Conservation (phyloP, 2,113 vertebrate species). For the Turnix velox region DNA sequence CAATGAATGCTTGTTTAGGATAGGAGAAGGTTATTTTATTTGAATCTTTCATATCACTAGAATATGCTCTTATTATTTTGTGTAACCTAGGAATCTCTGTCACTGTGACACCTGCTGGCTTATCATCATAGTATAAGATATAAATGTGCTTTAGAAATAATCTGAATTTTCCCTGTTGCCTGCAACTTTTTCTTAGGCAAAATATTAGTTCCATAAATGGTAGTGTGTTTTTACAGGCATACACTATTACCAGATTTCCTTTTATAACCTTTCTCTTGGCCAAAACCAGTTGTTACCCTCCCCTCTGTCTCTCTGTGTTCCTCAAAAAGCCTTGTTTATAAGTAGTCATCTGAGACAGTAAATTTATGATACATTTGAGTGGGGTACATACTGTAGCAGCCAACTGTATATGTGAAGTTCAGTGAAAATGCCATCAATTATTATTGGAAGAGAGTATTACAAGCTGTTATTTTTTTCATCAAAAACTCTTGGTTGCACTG, state of each 20-base stretch:
- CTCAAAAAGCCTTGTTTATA: not conserved
- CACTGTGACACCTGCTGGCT: not conserved
- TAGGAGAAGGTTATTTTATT: not conserved
- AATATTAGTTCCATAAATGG: not conserved
- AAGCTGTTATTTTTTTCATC: not conserved
- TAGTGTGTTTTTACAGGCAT: not conserved
- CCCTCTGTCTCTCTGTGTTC: not conserved
- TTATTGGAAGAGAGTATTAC: not conserved
- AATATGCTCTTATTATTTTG: not conserved
- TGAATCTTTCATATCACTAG: not conserved
- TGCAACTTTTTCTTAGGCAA: not conserved
- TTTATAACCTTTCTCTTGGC: not conserved
- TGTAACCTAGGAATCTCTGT: not conserved
- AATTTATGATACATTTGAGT: not conserved
- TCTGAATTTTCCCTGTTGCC: not conserved
- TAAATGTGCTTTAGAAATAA: not conserved
- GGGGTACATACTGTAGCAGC: not conserved
- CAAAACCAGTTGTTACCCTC: not conserved
- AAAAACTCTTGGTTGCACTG: not conserved
- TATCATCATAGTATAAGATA: not conserved
- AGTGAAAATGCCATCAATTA: not conserved
- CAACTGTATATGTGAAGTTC: not conserved
- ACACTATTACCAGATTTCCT: not conserved
- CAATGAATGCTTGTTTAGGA: not conserved
- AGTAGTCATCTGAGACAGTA: not conserved